Conservation (phyloP, 2,797 vertebrate species). For the Poecilia gillii region DNA sequence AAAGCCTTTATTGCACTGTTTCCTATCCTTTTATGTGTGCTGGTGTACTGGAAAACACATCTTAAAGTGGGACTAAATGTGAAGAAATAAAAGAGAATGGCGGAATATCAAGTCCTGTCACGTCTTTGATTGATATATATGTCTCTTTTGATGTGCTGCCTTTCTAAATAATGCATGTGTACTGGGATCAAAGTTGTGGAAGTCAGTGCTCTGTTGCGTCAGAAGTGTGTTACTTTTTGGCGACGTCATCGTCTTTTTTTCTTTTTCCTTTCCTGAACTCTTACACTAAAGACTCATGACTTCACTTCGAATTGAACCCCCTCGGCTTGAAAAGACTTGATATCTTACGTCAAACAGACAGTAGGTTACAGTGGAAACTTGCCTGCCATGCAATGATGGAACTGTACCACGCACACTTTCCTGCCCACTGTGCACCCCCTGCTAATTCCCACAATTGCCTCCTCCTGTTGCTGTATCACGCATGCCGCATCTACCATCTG, state of each 20-base stretch:
- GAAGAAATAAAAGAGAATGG: background rate
- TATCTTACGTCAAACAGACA: background rate
- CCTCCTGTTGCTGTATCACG: background rate
- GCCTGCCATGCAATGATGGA: background rate
- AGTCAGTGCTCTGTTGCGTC: background rate
- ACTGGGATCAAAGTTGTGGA: background rate
- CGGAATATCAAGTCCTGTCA: background rate
- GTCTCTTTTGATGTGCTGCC: background rate
- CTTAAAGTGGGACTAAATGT: background rate
- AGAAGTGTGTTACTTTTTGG: background rate
- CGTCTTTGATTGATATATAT: background rate
- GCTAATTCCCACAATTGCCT: background rate
- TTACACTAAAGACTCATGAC: background rate
- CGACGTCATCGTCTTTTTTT: background rate
- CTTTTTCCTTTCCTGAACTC: background rate
- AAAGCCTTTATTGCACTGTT: background rate
- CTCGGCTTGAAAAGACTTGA: background rate
- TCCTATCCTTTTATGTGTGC: background rate
- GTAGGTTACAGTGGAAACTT: background rate
- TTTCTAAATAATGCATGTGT: background rate
- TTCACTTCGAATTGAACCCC: background rate
- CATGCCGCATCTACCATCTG: background rate
- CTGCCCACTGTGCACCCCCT: background rate
- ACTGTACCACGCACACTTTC: background rate
- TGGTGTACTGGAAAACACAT: background rate